phyloP scores from a whole-genome alignment of 2,888 invertebrate genomes.

The Chrysolina oricalcia region DNA sequence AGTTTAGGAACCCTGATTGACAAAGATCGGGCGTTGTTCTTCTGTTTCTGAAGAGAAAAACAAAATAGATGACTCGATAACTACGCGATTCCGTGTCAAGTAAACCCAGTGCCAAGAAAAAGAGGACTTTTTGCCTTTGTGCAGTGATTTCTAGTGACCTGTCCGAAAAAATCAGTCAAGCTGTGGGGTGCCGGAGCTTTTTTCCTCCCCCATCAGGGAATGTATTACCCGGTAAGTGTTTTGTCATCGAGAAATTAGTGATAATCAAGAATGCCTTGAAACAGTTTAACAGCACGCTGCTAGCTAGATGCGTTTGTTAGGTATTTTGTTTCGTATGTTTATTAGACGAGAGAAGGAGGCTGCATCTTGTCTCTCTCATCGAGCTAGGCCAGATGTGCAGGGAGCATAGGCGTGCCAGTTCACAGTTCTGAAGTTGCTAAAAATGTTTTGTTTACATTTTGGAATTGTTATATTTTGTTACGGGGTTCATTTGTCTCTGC shows the following conservation, averaged over 20 bases:
- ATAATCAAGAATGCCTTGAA: neutral
- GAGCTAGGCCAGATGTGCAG: slow-evolving; percentile 28
- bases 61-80: slow-evolving; percentile 48
- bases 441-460: slow-evolving; percentile 1
- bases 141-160: slow-evolving; percentile 71
- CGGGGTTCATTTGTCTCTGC: neutral
- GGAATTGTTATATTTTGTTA: neutral
- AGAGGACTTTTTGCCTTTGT: slow-evolving; percentile 55
- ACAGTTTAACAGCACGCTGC: slow-evolving; percentile 35
- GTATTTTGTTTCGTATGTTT: slow-evolving; percentile 46
- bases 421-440: neutral
- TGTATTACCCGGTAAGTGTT: slow-evolving; percentile 94
- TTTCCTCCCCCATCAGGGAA: slow-evolving; percentile 97
- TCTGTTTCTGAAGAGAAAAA: slow-evolving; percentile 34
- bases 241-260: neutral
- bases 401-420: slow-evolving; percentile 21
- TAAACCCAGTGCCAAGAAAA: slow-evolving; percentile 45
- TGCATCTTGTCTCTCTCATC: slow-evolving; percentile 34
- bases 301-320: slow-evolving; percentile 31
- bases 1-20: slow-evolving; percentile 64
- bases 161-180: slow-evolving; percentile 82
- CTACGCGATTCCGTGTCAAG: slow-evolving; percentile 40
- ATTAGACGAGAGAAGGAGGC: slow-evolving; percentile 42
- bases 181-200: slow-evolving; percentile 98
- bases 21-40: slow-evolving; percentile 65